Base-by-base conservation (phyloP, 2,797 vertebrate genomes). In the Bovichtus variegatus region DNA sequence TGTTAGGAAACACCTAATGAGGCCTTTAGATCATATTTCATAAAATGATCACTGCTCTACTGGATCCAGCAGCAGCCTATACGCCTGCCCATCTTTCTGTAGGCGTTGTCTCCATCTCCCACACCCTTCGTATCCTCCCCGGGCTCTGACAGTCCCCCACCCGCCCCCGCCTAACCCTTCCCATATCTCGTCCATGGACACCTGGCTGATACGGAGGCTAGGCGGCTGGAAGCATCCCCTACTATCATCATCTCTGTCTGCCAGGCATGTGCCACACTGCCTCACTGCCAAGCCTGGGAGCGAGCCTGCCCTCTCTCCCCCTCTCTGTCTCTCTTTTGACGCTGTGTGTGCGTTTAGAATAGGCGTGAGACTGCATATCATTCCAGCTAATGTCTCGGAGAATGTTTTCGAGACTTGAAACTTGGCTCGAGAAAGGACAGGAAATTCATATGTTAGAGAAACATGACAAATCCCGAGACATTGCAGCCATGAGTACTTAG, bases 191-290 rank as follows among this genome's bases (percentile, higher is more conserved):
- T 76, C 71, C 61, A 49, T 43, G 84, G 91, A 92, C 90, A 90
- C 87, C 92, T 91, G 89, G 89, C 82, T 87, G 88, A 91, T 87
- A 84, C 41, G 44, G 76, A 80, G 73, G 71, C 84, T 86, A 62
- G 81, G 70, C 80, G 63, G 76, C 88, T 90, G 83, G 89, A 89
- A 89, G 89, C 85, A 67, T 87, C 78, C 76, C 62, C 81, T 66
- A 53, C 89, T 87, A 90, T 91, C 86, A 86, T 90, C 89, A 85
- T 89, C 79, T 91, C 67, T 83, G 89, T 87, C 90, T 91, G 86
- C 87, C 85, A 91, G 89, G 82, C 88, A 83, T 88, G 87, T 89
- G 86, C 85, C 89, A 90, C 85, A 74, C 83, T 57, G 86, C 73
- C 82, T 71, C 74, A 60, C 78, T 85, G 86, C 89, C 88, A 87